A percentile compares a stretch with the other conserved stretches of the same genome.
These are phyloP conservation scores for Indicator indicator DNA, from an alignment of 2,113 vertebrate species.

Conservation along the genomic window DNA sequence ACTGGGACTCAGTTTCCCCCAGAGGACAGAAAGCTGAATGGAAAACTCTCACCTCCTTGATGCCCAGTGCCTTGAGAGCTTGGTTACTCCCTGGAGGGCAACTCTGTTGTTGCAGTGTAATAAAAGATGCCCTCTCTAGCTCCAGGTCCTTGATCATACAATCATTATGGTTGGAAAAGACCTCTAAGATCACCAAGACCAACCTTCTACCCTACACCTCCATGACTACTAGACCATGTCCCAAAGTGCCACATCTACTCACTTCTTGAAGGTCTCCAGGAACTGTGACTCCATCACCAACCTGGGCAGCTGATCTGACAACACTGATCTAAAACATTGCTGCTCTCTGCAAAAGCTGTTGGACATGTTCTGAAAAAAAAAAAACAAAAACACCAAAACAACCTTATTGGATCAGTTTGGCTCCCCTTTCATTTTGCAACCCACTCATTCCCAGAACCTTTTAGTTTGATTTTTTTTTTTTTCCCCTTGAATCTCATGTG, in stretches of 20 bases:
- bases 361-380: neutral
- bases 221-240: too few relatives aligned
- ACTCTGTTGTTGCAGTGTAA: neutral
- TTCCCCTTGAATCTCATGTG: neutral
- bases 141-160: neutral
- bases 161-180: too few relatives aligned
- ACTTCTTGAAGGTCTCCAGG: too few relatives aligned
- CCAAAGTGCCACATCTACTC: too few relatives aligned
- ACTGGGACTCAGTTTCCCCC: neutral
- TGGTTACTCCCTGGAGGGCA: neutral
- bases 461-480: slow-evolving; percentile 14
- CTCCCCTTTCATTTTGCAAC: slow-evolving; percentile 23
- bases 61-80: neutral
- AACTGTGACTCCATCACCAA: too few relatives aligned
- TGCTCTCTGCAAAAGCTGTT: neutral
- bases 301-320: too few relatives aligned
- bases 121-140: neutral
- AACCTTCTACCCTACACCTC: too few relatives aligned
- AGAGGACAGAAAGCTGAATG: neutral
- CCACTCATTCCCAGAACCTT: neutral
- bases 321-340: neutral
- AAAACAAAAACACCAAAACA: too few relatives aligned
- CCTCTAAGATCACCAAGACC: too few relatives aligned
- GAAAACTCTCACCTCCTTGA: accelerated
- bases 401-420: neutral